These are phyloP conservation scores for Acanthopleura granulata DNA, from an alignment of 2,888 invertebrate genomes.

Conservation along the genomic window DNA sequence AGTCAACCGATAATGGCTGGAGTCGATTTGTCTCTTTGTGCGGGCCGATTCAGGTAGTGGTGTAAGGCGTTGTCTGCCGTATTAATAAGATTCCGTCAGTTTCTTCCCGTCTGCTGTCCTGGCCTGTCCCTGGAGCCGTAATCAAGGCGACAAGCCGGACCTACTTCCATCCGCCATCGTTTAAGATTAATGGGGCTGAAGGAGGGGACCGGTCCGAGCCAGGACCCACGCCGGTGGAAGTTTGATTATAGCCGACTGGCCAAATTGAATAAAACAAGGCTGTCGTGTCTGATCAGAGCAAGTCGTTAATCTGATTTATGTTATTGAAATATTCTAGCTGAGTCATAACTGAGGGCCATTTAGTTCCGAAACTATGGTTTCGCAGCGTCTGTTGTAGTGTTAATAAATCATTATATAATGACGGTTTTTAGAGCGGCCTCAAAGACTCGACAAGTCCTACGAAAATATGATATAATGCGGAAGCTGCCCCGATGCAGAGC, in stretches of 20 bases:
- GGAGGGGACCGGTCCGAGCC: background rate
- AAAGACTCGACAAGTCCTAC: conserved; percentile 2
- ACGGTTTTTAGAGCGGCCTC: background rate
- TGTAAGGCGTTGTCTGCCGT: background rate
- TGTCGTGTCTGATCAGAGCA: conserved; percentile 12
- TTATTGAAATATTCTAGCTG: conserved; percentile 12
- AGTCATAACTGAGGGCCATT: conserved; percentile 5
- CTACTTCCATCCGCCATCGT: background rate
- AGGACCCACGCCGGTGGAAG: background rate
- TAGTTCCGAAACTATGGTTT: conserved; percentile 7
- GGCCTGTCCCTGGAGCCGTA: background rate
- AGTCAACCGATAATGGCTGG: no score
- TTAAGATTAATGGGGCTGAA: background rate
- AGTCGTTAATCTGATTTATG: conserved; percentile 12
- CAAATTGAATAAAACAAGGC: conserved; percentile 12
- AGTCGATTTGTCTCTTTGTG: no score
- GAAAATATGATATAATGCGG: conserved; percentile 10
- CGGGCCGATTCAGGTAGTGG: no score
- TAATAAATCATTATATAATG: conserved; percentile 8
- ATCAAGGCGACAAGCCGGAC: conserved; percentile 1
- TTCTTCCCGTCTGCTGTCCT: background rate
- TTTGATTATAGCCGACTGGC: conserved; percentile 8
- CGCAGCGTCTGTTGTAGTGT: background rate
- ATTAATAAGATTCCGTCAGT: background rate
- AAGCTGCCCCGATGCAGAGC: background rate